Base-by-base conservation (phyloP, 2,113 vertebrate genomes). In the Larimichthys crocea region DNA sequence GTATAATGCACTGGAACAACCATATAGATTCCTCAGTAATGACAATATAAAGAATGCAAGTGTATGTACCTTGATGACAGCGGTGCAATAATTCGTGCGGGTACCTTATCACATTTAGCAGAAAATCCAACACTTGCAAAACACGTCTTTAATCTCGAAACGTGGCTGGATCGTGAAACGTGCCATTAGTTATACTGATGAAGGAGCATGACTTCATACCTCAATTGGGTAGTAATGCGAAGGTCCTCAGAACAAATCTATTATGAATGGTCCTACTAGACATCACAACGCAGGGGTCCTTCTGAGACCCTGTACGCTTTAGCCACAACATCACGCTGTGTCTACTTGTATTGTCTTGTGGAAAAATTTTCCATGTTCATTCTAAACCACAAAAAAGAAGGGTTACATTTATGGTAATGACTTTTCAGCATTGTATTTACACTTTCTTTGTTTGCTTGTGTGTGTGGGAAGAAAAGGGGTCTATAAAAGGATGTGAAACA, bases 231-330 rank as follows among this genome's bases (percentile, higher is more conserved):
- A 68, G 87, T 78, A 90, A 92, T 88, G 88, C 63, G 71, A 89
- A 78, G 90, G 89, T 89, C 89, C 75, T 93, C 92, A 88, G 89
- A 93, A 86, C 89, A 91, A 94, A 94, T 94, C 93, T 94, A 94
- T 94, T 94, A 92, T 87, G 74, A 84, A 93, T 88, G 93, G 85
- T 91, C 83, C 31, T 46, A 68, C 15, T 6, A 83, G 69, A 92
- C 82, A 89, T 90, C 87, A 91, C 80, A 93, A 93, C 42, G 49
- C 67, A 75, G 85, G 79, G 89, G 80, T 83, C 84, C 65, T 46
- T 81, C 71, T 86, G 80, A 86, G 80, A 72, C 64, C 69, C 53
- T 57, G 17, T 65, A 80, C 80, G 79, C 85, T 86, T 79, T 79
- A 84, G 83, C 87, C 86, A 79, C 83, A 87, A 72, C 73, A 86